These are phyloP conservation scores for Melanerpes aurifrons DNA, from an alignment of 2,113 vertebrate species.

Conservation along the genomic window DNA sequence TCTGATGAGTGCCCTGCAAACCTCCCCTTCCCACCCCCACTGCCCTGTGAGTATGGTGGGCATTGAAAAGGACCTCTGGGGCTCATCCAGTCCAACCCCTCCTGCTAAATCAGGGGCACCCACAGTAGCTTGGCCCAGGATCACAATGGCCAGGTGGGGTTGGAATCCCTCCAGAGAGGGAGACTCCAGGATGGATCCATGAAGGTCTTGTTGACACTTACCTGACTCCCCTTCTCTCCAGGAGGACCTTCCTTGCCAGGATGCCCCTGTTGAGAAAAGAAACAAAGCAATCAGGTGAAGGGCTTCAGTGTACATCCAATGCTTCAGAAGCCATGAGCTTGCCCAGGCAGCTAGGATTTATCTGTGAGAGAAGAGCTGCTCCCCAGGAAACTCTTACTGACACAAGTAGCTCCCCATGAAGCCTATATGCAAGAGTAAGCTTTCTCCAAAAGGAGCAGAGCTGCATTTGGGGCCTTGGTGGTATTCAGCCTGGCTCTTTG, in stretches of 20 bases:
- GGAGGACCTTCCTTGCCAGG: conserved; percentile 95
- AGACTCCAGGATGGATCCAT: too few relatives aligned
- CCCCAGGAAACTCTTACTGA: background rate
- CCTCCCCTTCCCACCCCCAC: background rate
- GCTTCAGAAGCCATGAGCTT: background rate
- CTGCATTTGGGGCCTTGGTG: background rate
- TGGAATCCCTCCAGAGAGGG: too few relatives aligned
- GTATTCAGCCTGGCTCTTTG: background rate
- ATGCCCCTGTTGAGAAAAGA: conserved; percentile 85
- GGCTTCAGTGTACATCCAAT: background rate
- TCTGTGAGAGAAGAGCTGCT: background rate
- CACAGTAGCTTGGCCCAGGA: too few relatives aligned
- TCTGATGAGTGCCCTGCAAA: fast-evolving
- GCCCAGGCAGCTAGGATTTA: background rate
- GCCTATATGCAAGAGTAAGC: background rate
- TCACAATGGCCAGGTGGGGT: too few relatives aligned
- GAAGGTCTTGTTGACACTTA: conserved; percentile 21
- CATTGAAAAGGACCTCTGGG: too few relatives aligned
- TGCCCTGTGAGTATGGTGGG: background rate
- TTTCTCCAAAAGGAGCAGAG: background rate
- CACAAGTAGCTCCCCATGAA: background rate
- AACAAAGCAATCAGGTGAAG: background rate
- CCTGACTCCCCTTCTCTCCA: conserved; percentile 94
- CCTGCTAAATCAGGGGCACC: too few relatives aligned
- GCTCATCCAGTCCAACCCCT: too few relatives aligned